Evolutionary conservation across 2,888 invertebrate genomes (phyloP).

Genomic region (Cheilosia urbana): DNA sequence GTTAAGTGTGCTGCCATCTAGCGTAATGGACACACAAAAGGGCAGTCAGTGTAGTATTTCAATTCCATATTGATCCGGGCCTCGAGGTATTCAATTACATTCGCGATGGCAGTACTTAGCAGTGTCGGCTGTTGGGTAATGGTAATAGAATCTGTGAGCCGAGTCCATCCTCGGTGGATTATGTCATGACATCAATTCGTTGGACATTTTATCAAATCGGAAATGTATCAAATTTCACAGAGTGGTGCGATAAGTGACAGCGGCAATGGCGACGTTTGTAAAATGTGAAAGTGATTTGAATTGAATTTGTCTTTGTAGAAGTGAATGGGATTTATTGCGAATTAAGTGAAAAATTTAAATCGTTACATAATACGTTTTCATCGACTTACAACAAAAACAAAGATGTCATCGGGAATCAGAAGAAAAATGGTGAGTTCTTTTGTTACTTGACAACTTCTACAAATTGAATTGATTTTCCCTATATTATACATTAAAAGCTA

Average conservation of each 20-base stretch:
- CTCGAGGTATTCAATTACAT: slow-evolving; percentile 43
- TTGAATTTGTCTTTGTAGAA: slow-evolving; percentile 21
- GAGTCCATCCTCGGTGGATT: slow-evolving; percentile 38
- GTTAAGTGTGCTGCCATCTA: neutral
- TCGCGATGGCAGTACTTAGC: neutral
- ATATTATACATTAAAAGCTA: too few relatives aligned
- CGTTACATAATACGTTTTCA: too few relatives aligned
- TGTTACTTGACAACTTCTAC: neutral
- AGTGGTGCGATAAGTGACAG: slow-evolving; percentile 42
- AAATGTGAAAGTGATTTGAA: slow-evolving; percentile 53
- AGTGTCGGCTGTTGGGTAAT: slow-evolving; percentile 36
- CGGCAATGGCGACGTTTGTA: neutral
- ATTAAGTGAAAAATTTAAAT: neutral
- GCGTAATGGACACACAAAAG: slow-evolving; percentile 35
- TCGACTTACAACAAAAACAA: neutral
- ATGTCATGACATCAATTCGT: neutral
- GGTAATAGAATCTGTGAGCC: slow-evolving; percentile 49
- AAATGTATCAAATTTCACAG: slow-evolving; percentile 67
- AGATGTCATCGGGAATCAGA: slow-evolving; percentile 39
- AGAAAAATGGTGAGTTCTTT: slow-evolving; percentile 63
- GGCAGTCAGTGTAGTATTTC: slow-evolving; percentile 42
- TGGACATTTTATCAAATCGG: slow-evolving; percentile 62
- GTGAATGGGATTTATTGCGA: slow-evolving; percentile 40
- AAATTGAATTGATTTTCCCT: neutral
- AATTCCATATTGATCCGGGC: slow-evolving; percentile 36